These are phyloP conservation scores for Harlomillsia oculata DNA, from an alignment of 1,140 invertebrate species.

Conservation along the genomic window DNA sequence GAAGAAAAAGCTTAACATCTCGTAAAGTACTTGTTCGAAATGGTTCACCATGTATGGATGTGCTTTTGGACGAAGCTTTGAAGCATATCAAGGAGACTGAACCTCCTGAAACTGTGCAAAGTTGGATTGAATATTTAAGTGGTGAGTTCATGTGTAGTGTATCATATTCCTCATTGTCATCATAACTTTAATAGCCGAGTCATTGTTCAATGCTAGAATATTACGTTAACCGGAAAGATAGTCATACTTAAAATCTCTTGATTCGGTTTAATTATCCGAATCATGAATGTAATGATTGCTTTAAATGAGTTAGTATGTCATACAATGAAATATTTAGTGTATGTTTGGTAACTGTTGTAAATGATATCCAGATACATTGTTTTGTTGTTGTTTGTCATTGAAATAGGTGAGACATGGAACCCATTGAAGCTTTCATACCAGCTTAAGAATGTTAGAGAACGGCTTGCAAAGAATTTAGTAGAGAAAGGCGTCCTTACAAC, in stretches of 20 bases:
- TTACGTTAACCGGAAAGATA: too few species aligned
- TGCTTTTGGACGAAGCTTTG: slow-evolving; percentile 86
- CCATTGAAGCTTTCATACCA: slow-evolving; percentile 97
- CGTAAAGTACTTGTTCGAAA: slow-evolving; percentile 65
- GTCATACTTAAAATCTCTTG: too few species aligned
- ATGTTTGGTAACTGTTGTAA: neutral
- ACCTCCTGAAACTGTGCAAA: slow-evolving; percentile 92
- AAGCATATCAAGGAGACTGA: slow-evolving; percentile 98
- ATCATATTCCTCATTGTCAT: too few species aligned
- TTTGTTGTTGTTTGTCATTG: slow-evolving; percentile 31
- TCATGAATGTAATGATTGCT: too few species aligned
- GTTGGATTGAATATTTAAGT: slow-evolving; percentile 99
- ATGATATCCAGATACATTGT: neutral
- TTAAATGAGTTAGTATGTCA: too few species aligned
- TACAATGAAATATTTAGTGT: too few species aligned
- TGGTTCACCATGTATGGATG: slow-evolving; percentile 93
- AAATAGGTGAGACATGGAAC: slow-evolving; percentile 97
- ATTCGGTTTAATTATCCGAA: neutral
- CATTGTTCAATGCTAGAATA: too few species aligned
- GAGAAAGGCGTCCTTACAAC: slow-evolving; percentile 99
- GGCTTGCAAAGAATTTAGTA: slow-evolving; percentile 97
- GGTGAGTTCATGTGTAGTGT: slow-evolving; percentile 61
- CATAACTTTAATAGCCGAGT: too few species aligned
- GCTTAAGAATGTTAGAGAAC: slow-evolving; percentile 95
- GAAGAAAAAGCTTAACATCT: slow-evolving; percentile 76